Base-by-base conservation (phyloP, 2,888 invertebrate species). In the Drosophila anceps region DNA sequence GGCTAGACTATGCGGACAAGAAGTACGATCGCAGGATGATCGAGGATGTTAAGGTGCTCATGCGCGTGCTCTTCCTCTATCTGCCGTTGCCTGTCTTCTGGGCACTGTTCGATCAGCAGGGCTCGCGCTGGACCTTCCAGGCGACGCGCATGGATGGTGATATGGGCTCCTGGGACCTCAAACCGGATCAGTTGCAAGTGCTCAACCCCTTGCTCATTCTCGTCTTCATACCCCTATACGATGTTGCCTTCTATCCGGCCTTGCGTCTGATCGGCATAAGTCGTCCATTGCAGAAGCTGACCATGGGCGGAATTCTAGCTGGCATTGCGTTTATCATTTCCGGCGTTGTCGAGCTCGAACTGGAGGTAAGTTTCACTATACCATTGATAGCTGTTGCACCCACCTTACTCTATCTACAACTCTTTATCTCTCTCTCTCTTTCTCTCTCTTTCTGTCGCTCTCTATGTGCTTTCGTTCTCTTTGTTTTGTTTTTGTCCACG, bases 31-130 rank as follows among this genome's bases (percentile, higher is more conserved):
- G 91, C 0, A 93, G 93, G 66, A 94, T 59, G 59, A 59, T 59
- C 48, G 93, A 95, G 5, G 98, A 98, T 82, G 95, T 97, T 12
- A 98, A 97, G 92, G 94, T 95, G 0, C 93, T 97, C 1, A 92
- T 97, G 10, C 95, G 95, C 33, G 95, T 98, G 4, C 93, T 98
- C 27, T 94, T 96, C 62, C 94, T 98, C 3, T 98, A 97, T 91
- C 93, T 98, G 31, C 99, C 99, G 0, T 93, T 98, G 53, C 98
- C 98, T 0, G 94, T 99, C n/a, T 99, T 99, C 93, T 99, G 98
- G 98, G 98, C 99, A 0, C 94, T 99, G 0, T 99, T 96, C 92
- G 99, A 99, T 92, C 99, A 99, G 92, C 98, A 98, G 94, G 96
- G 97, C 15, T 98, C 98, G 0, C 94, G 97, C 67, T 98, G 98